These are phyloP conservation scores for Smittia sp. DNA, from an alignment of 2,888 invertebrate genomes.

Conservation along the genomic window DNA sequence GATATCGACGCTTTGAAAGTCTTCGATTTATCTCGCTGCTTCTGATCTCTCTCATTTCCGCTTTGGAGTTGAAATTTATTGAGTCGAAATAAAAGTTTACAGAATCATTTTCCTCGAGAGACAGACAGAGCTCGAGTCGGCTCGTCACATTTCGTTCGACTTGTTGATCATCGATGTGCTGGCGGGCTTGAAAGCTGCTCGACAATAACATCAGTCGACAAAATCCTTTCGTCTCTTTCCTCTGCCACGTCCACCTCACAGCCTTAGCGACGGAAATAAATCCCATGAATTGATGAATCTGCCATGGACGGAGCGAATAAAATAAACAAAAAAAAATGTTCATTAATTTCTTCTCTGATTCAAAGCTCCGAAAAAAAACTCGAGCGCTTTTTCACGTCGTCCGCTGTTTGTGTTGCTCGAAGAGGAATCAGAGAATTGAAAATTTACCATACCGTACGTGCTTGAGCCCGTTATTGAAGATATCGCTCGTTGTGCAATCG, in stretches of 20 bases:
- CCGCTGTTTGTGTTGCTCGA: background rate
- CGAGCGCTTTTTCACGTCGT: background rate
- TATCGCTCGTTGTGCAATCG: conserved; percentile 11
- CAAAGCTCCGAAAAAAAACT: conserved; percentile 2
- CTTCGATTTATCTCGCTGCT: background rate
- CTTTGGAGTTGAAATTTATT: conserved; percentile 20
- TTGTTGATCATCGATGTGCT: background rate
- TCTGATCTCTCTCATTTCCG: conserved; percentile 18
- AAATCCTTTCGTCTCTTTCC: conserved; percentile 27
- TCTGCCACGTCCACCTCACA: background rate
- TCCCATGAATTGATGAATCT: conserved; percentile 34
- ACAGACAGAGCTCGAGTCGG: background rate
- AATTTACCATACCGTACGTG: conserved; percentile 9
- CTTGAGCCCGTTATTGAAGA: background rate
- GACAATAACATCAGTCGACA: conserved; percentile 33
- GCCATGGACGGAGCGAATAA: conserved; percentile 6
- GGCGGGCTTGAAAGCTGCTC: conserved; percentile 20
- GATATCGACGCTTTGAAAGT: background rate
- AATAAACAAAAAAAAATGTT: conserved; percentile 37
- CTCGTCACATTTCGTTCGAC: background rate
- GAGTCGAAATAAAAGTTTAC: conserved; percentile 12
- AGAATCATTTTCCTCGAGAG: background rate
- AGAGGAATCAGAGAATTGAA: background rate
- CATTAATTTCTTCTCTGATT: conserved; percentile 26
- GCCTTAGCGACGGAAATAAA: background rate